phyloP scores from a whole-genome alignment of 2,797 vertebrate genomes.

The Phoeniculus purpureus region DNA sequence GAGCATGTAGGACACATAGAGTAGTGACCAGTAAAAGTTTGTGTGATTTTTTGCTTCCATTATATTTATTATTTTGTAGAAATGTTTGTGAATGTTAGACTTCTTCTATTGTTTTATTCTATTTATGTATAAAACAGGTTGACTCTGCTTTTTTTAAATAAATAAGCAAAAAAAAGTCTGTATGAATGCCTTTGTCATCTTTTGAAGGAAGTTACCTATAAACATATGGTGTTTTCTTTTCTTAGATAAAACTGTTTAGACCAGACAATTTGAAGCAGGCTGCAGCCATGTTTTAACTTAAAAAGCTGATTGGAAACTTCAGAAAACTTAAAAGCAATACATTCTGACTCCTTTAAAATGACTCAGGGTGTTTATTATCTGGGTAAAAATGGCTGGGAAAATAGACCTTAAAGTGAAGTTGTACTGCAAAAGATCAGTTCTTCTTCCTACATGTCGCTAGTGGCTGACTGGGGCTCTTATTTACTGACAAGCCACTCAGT shows the following conservation, averaged over 20 bases:
- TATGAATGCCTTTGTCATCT: conserved; percentile 85
- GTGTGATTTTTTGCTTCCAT: conserved; percentile 73
- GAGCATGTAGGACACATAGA: conserved; percentile 69
- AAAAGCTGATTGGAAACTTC: background rate
- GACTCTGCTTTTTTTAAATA: conserved; percentile 83
- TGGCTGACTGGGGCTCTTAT: background rate
- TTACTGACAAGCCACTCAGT: background rate
- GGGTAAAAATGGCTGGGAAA: background rate
- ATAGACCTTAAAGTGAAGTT: background rate
- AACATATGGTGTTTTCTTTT: conserved; percentile 29
- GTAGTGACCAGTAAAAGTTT: conserved; percentile 58
- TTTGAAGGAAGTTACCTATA: conserved; percentile 74
- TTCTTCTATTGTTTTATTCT: conserved; percentile 77
- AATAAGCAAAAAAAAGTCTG: conserved; percentile 82
- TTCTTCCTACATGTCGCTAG: rapidly evolving
- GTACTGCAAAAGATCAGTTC: background rate
- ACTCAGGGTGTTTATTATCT: background rate
- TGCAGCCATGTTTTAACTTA: background rate
- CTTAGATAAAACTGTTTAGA: conserved; percentile 41
- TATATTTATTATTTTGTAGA: conserved; percentile 87
- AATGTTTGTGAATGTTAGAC: conserved; percentile 80
- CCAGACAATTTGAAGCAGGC: conserved; percentile 10
- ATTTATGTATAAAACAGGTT: conserved; percentile 84
- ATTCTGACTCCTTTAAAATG: background rate
- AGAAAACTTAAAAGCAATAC: background rate